Evolutionary conservation across 2,797 vertebrate genomes (phyloP).

Genomic region (Bovichtus diacanthus): DNA sequence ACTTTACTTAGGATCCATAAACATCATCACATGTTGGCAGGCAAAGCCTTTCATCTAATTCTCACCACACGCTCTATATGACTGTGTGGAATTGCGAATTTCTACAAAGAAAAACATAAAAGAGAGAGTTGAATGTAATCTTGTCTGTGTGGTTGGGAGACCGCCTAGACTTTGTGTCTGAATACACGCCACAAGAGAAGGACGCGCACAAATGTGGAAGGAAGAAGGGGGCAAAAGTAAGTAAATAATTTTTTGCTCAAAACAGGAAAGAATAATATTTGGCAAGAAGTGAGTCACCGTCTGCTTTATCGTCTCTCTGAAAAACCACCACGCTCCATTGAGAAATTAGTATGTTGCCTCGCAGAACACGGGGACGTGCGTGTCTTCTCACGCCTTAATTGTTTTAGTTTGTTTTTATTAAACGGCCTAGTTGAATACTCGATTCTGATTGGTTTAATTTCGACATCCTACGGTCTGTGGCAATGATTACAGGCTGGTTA

Average conservation of each 20-base stretch:
- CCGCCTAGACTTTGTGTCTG: slow-evolving; percentile 28
- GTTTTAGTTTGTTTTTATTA: too few relatives aligned
- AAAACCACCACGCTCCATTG: too few relatives aligned
- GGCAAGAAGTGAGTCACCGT: neutral
- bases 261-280: neutral
- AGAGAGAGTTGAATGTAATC: slow-evolving; percentile 24
- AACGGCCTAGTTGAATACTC: too few relatives aligned
- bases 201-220: neutral
- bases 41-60: slow-evolving; percentile 5
- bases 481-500: too few relatives aligned
- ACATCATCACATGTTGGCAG: slow-evolving; percentile 46
- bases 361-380: too few relatives aligned
- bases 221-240: neutral
- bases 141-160: slow-evolving; percentile 27
- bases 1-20: slow-evolving; percentile 36
- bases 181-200: slow-evolving; percentile 13
- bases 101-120: slow-evolving; percentile 34
- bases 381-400: too few relatives aligned
- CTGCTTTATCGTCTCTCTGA: neutral
- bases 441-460: too few relatives aligned
- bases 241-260: neutral
- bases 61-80: slow-evolving; percentile 22
- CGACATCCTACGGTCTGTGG: too few relatives aligned
- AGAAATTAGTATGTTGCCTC: too few relatives aligned
- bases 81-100: slow-evolving; percentile 22